phyloP scores from a whole-genome alignment of 2,888 invertebrate genomes.

The Dinocampus coccinellae region DNA sequence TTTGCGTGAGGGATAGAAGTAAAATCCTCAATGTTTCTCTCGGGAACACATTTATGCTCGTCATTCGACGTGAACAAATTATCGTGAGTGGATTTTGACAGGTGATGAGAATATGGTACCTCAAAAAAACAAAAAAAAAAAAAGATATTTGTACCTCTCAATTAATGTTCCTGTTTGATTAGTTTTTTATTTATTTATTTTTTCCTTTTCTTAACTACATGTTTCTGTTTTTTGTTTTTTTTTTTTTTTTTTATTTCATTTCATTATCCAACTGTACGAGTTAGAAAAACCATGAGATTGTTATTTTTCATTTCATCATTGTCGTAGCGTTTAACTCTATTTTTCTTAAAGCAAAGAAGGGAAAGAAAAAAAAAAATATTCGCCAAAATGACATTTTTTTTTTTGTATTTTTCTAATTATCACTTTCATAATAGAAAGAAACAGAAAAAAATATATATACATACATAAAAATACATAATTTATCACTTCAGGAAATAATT shows the following conservation, averaged over 20 bases:
- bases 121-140: too few relatives aligned
- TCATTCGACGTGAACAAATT: slow-evolving; percentile 19
- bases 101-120: neutral
- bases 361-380: neutral
- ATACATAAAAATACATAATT: too few relatives aligned
- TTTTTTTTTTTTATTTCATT: neutral
- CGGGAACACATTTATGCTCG: slow-evolving; percentile 4
- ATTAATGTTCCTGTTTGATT: neutral
- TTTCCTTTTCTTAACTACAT: too few relatives aligned
- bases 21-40: neutral
- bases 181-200: neutral
- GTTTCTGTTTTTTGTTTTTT: too few relatives aligned
- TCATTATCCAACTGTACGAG: neutral
- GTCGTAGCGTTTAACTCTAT: neutral
- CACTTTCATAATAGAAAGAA: too few relatives aligned
- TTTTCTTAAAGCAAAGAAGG: neutral
- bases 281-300: neutral
- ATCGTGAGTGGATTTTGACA: slow-evolving; percentile 24
- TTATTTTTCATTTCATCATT: neutral
- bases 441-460: too few relatives aligned
- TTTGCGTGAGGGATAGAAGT: neutral
- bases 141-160: slow-evolving; percentile 9
- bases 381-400: too few relatives aligned
- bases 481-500: too few relatives aligned
- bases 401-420: too few relatives aligned